phyloP scores from a whole-genome alignment of 1,140 invertebrate species.

The Drosophila gunungcola region DNA sequence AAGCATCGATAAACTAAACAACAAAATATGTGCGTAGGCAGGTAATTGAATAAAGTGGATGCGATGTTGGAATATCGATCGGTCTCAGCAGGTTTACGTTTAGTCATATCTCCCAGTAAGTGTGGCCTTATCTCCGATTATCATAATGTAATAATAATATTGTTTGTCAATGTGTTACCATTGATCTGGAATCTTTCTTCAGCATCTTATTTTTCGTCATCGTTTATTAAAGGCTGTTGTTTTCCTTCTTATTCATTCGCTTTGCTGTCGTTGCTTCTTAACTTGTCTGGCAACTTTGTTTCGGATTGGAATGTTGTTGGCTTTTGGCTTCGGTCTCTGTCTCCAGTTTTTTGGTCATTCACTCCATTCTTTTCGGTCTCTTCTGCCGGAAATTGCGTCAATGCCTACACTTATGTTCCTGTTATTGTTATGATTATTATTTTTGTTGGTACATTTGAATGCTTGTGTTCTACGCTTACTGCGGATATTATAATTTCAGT shows the following conservation, averaged over 20 bases:
- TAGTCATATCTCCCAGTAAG: conserved; percentile 21
- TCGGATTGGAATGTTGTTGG: conserved; percentile 75
- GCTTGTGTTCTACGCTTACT: too few relatives aligned
- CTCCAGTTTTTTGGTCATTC: conserved; percentile 8
- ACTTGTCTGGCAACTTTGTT: conserved; percentile 78
- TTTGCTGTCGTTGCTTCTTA: conserved; percentile 52
- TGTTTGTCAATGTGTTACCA: conserved; percentile 1
- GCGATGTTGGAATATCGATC: too few relatives aligned
- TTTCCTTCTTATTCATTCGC: conserved; percentile 55
- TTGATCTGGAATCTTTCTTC: background rate
- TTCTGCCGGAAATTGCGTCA: conserved; percentile 46
- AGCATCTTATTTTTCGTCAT: conserved; percentile 1
- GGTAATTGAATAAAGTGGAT: too few relatives aligned
- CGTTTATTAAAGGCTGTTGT: conserved; percentile 36
- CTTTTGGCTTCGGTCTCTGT: conserved; percentile 53
- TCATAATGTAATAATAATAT: conserved; percentile 47
- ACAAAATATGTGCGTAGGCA: too few relatives aligned
- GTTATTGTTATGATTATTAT: conserved; percentile 46
- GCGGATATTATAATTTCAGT: too few relatives aligned
- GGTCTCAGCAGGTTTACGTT: too few relatives aligned
- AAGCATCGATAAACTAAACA: too few relatives aligned
- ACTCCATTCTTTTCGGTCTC: conserved; percentile 23
- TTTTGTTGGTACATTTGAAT: background rate
- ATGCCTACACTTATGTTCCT: conserved; percentile 43
- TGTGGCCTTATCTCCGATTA: conserved; percentile 38